These are phyloP conservation scores for Corythornis vintsioides DNA, from an alignment of 2,113 vertebrate species.

Conservation along the genomic window DNA sequence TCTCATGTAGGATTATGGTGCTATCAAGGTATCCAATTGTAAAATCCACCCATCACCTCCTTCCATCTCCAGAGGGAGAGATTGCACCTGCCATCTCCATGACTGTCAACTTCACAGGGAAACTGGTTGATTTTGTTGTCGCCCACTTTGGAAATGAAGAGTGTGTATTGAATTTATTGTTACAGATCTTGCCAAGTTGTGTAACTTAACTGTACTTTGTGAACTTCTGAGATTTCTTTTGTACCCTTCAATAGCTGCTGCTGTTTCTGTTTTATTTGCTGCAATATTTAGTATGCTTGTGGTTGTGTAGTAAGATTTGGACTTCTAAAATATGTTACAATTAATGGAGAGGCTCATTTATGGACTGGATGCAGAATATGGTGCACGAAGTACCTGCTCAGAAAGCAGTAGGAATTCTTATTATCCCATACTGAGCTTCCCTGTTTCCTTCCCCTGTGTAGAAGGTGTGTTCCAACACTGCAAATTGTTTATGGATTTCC, in stretches of 20 bases:
- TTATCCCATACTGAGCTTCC: not conserved
- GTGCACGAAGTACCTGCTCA: not conserved
- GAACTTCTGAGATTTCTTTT: not conserved
- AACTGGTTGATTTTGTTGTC: conserved; percentile 75
- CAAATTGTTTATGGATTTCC: not conserved
- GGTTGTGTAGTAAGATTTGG: not conserved
- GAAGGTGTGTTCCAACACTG: not conserved
- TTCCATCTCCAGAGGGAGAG: conserved; percentile 79
- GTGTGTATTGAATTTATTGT: conserved; percentile 53
- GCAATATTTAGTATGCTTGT: not conserved
- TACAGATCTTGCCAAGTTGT: not conserved
- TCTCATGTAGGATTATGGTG: conserved; percentile 68
- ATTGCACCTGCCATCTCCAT: conserved; percentile 78
- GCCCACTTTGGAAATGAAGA: conserved; percentile 80
- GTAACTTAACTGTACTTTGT: not conserved
- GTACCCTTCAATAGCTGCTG: not conserved
- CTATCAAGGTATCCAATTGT: conserved; percentile 76
- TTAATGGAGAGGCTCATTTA: not conserved
- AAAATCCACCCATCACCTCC: conserved; percentile 76
- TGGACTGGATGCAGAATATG: not conserved
- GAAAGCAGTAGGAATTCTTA: not conserved
- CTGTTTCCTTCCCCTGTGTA: not conserved
- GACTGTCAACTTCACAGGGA: conserved; percentile 71
- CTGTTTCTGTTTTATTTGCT: not conserved
- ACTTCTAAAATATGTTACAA: not conserved